phyloP scores from a whole-genome alignment of 2,113 vertebrate species.

The Notiomystis cincta region DNA sequence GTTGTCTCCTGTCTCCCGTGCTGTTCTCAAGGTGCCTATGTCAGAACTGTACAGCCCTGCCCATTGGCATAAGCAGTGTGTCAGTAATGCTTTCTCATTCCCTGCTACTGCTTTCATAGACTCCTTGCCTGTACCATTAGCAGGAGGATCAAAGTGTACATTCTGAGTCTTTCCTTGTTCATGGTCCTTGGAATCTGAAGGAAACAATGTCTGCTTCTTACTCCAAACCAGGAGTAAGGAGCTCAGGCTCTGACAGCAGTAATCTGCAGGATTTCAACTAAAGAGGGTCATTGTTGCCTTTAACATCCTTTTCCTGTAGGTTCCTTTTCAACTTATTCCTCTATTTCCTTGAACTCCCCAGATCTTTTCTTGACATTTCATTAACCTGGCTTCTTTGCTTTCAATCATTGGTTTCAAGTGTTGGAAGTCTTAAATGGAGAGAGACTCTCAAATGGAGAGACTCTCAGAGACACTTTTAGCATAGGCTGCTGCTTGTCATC shows the following conservation, averaged over 20 bases:
- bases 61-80: background rate
- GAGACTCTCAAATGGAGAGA: background rate
- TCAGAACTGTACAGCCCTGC: background rate
- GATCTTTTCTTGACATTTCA: background rate
- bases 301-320: background rate
- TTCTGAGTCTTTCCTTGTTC: background rate
- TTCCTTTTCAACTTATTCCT: background rate
- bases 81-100: background rate
- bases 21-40: background rate
- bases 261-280: background rate
- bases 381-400: background rate
- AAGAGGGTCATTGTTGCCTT: background rate
- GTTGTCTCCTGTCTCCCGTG: background rate
- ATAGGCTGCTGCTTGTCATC: background rate
- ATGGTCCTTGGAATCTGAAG: background rate
- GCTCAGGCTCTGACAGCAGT: background rate
- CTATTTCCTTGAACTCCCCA: background rate
- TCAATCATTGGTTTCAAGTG: background rate
- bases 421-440: background rate
- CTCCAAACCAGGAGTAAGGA: background rate
- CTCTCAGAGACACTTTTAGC: background rate
- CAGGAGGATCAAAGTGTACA: accelerated
- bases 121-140: background rate
- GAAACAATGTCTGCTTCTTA: background rate
- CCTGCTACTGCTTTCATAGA: background rate